Conservation (phyloP, 1,140 invertebrate species). For the Acyrthosiphon pisum region DNA sequence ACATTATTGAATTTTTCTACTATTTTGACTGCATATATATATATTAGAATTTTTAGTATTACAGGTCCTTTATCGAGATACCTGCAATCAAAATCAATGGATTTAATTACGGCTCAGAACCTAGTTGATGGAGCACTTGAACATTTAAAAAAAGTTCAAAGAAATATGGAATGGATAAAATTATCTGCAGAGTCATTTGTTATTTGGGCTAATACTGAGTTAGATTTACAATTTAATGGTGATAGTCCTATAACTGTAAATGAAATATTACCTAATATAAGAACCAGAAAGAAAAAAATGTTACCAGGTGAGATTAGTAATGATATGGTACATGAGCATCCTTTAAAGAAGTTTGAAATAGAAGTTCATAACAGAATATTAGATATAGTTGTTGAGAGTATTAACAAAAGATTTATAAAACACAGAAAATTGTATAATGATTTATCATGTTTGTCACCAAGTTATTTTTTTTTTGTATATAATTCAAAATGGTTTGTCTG, state of each 20-base stretch:
- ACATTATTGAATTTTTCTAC: constrained; percentile 14
- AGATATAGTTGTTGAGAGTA: too few relatives aligned
- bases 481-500: too few relatives aligned
- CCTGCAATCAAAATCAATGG: constrained; percentile 21
- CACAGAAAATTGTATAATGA: too few relatives aligned
- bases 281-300: constrained; percentile 17
- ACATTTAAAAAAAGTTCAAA: constrained; percentile 19
- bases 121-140: constrained; percentile 35
- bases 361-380: too few relatives aligned
- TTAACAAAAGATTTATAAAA: too few relatives aligned
- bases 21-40: constrained; percentile 11
- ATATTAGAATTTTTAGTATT: constrained; percentile 29
- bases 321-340: too few relatives aligned
- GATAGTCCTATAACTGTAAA: constrained; percentile 18
- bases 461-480: too few relatives aligned
- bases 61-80: constrained; percentile 20
- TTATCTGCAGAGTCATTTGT: constrained; percentile 11
- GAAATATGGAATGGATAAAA: constrained; percentile 31
- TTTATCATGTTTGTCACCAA: too few relatives aligned
- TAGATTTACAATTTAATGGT: neutral
- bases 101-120: constrained; percentile 2
- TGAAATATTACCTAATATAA: neutral
- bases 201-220: constrained; percentile 6
- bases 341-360: too few relatives aligned
- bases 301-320: neutral